Evolutionary conservation across 2,888 invertebrate genomes (phyloP).

Genomic region (Cephus pulcher): DNA sequence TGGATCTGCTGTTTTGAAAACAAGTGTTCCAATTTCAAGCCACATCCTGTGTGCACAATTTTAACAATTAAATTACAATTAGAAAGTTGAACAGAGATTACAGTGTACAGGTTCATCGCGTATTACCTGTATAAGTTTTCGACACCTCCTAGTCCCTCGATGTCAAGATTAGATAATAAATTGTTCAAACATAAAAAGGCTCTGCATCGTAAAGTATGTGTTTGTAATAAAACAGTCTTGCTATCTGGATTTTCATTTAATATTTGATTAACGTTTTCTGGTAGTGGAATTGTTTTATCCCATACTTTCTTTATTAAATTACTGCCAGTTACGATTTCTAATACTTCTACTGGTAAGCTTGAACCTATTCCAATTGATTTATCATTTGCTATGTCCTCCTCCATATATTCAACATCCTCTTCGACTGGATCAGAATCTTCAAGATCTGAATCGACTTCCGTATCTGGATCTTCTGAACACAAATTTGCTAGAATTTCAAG

Average conservation of each 20-base stretch:
- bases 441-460: conserved; percentile 65
- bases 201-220: conserved; percentile 72
- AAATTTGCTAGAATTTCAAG: conserved; percentile 80
- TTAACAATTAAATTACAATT: neutral
- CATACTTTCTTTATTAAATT: conserved; percentile 74
- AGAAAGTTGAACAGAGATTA: neutral
- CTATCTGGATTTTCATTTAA: conserved; percentile 70
- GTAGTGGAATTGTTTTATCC: conserved; percentile 68
- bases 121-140: conserved; percentile 67
- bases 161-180: conserved; percentile 72
- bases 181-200: conserved; percentile 79
- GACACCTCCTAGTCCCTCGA: conserved; percentile 76
- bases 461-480: conserved; percentile 70
- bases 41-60: conserved; percentile 69
- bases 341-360: conserved; percentile 70
- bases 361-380: conserved; percentile 64
- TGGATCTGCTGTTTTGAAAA: conserved; percentile 70
- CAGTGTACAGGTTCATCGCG: neutral
- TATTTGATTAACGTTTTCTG: conserved; percentile 70
- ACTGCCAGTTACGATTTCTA: conserved; percentile 72
- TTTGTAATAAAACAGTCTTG: conserved; percentile 67
- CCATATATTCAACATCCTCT: conserved; percentile 53
- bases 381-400: conserved; percentile 48
- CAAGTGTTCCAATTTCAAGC: conserved; percentile 74
- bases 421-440: conserved; percentile 67